Base-by-base conservation (phyloP, 2,888 invertebrate species). In the Heteromurus nitidus region DNA sequence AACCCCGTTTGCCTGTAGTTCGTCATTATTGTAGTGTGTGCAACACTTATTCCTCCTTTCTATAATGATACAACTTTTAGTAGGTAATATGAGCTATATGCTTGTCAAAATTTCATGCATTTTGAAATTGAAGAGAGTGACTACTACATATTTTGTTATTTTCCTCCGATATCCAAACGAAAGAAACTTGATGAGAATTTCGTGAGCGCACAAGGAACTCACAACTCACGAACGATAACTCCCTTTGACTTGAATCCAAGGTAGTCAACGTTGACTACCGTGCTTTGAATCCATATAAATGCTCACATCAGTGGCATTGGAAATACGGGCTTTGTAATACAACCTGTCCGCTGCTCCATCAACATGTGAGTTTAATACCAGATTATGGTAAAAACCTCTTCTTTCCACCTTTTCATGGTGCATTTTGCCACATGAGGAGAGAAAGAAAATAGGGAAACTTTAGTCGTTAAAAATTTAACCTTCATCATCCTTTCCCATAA, bases 401-500 rank as follows among this genome's bases (percentile, higher is more conserved):
- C n/a, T n/a, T n/a, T n/a, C n/a, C n/a, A n/a, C n/a, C n/a, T n/a
- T n/a, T n/a, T n/a, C n/a, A n/a, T n/a, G n/a, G n/a, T n/a, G n/a
- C n/a, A n/a, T n/a, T n/a, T n/a, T n/a, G n/a, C 47, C 47, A n/a
- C 47, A 47, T n/a, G 47, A 47, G n/a, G 55, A 36, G 9, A 55
- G 22, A 30, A 31, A 53, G 42, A 70, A 70, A 70, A 42, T 58
- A 30, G 70, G 31, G 50, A 70, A 70, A 70, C 36, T 70, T 70
- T 55, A 24, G 18, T 70, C 70, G 55, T 70, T 70, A 55, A 70
- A 70, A 70, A 70, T 55, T 70, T 58, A 70, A 55, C 70, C 55
- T 50, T 30, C 68, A 53, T 69, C 31, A 55, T 69, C 69, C 9
- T 22, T 36, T 13, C 36, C 18, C 36, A 22, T 42, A 58, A 2